Evolutionary conservation across 1,140 invertebrate species (phyloP).

Genomic region (Paraescarpia echinospica): DNA sequence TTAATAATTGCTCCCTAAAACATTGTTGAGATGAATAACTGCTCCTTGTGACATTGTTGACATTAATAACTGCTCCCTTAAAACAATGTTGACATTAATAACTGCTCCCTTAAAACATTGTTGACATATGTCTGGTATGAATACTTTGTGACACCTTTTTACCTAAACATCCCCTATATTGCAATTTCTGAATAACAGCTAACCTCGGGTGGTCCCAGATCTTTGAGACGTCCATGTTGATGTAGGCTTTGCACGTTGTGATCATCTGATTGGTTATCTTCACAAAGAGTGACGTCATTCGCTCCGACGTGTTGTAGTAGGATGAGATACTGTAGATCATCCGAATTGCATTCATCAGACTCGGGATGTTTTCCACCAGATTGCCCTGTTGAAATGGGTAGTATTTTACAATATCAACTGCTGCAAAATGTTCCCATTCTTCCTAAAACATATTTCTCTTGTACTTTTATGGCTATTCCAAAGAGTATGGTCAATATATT

Average conservation of each 20-base stretch:
- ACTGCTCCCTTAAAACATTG: conserved; percentile 18
- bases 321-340: conserved; percentile 61
- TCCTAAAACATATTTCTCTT: neutral
- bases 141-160: too few species aligned
- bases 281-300: conserved; percentile 60
- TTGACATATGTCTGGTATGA: too few species aligned
- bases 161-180: too few species aligned
- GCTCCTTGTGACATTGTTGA: conserved; percentile 9
- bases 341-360: conserved; percentile 58
- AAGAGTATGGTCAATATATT: neutral
- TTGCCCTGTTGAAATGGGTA: conserved; percentile 60
- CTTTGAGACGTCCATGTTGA: conserved; percentile 81
- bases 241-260: conserved; percentile 87
- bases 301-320: conserved; percentile 60
- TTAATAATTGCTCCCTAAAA: conserved; percentile 50
- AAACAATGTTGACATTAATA: conserved; percentile 42
- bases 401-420: neutral
- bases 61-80: conserved; percentile 46
- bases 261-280: conserved; percentile 96
- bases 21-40: too few species aligned
- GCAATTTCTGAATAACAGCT: neutral
- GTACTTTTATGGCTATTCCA: neutral
- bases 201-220: conserved; percentile 85
- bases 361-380: conserved; percentile 58
- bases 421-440: neutral